These are phyloP conservation scores for Rhabditoides inermis DNA, from an alignment of 2,888 invertebrate species.

Conservation along the genomic window DNA sequence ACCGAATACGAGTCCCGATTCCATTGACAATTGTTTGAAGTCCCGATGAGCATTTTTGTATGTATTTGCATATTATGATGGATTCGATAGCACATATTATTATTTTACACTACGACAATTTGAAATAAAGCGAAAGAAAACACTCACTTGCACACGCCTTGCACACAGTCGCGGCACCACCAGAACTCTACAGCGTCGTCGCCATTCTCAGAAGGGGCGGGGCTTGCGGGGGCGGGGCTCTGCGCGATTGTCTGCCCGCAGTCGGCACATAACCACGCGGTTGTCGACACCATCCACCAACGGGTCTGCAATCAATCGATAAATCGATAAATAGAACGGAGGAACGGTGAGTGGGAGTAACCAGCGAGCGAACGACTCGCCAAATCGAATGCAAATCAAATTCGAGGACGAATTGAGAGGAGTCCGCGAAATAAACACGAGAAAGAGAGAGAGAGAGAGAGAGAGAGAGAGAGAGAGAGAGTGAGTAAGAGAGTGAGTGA, in stretches of 20 bases:
- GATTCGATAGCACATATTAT: no score
- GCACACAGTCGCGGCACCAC: constrained; percentile 37
- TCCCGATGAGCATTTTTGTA: no score
- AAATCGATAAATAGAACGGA: background rate
- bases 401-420: background rate
- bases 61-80: no score
- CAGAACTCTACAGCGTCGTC: constrained; percentile 24
- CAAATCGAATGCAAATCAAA: constrained; percentile 1
- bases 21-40: no score
- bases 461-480: background rate
- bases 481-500: constrained; percentile 3
- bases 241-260: constrained; percentile 11
- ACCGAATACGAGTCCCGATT: no score
- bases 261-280: constrained; percentile 20
- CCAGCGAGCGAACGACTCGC: background rate
- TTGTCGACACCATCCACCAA: no score
- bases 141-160: constrained; percentile 35
- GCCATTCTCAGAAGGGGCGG: constrained; percentile 5
- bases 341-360: constrained; percentile 5
- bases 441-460: background rate
- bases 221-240: background rate
- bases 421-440: background rate
- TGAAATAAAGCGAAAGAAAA: constrained; percentile 3
- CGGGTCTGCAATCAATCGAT: no score
- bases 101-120: background rate